These are phyloP conservation scores for Gopherus flavomarginatus DNA, from an alignment of 2,113 vertebrate species.

Conservation along the genomic window DNA sequence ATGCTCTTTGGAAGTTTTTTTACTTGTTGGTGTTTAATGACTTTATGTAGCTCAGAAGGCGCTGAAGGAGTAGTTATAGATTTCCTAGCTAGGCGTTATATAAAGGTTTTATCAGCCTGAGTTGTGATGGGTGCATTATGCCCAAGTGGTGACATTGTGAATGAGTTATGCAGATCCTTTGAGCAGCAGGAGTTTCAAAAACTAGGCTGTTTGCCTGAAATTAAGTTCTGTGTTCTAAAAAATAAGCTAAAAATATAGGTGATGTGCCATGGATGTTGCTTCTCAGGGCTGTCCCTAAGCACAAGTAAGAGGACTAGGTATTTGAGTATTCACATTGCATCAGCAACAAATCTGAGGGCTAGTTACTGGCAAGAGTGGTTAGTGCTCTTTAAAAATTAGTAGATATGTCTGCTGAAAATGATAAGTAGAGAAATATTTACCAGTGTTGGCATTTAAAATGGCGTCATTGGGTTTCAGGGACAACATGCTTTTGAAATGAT, in stretches of 20 bases:
- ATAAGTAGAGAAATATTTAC: background rate
- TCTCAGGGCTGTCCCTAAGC: background rate
- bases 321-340: fast-evolving
- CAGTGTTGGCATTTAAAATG: background rate
- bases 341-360: background rate
- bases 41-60: constrained; percentile 31
- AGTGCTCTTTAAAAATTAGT: background rate
- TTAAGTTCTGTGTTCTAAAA: background rate
- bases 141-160: background rate
- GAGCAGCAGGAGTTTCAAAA: background rate
- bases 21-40: constrained; percentile 58
- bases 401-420: background rate
- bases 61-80: background rate
- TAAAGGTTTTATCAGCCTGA: constrained; percentile 7
- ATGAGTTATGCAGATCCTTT: background rate
- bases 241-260: background rate
- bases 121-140: background rate
- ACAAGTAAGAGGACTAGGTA: background rate
- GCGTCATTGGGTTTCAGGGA: fast-evolving
- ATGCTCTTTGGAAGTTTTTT: constrained; percentile 53
- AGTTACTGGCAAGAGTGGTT: background rate
- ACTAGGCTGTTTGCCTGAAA: background rate
- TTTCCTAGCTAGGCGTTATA: background rate
- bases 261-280: background rate
- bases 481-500: background rate